Evolutionary conservation across 2,797 vertebrate genomes (phyloP), one percentile per base, ranked within the genome.

Genomic region (Phrynocephalus vlangalii): DNA sequence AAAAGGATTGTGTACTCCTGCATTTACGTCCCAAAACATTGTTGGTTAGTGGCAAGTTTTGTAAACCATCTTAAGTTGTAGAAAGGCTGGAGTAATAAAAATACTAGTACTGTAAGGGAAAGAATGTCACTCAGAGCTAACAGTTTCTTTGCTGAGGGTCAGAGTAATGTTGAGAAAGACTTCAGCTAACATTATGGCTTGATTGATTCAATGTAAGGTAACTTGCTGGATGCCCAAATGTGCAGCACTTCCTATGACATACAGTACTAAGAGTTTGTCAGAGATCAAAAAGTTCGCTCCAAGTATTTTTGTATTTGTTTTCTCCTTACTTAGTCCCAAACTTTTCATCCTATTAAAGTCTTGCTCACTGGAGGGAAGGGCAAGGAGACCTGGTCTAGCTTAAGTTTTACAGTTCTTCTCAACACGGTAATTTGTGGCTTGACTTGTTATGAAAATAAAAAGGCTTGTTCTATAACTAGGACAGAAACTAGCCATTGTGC

Each of bases 401-500:
- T 7, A 38, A 3, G 90, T 82, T 90, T 93, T 94, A 90, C 72
- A 82, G 82, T 75, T 56, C 56, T 9, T 77, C 82, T 76, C 82
- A 89, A 94, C 60, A 88, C 93, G 93, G 60, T 95, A 94, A 96
- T 96, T 95, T 96, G 93, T 89, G 95, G 94, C 93, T 89, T 91
- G 91, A 80, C 90, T 82, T 90, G 94, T 94, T 95, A 95, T 86
- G 92, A 94, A 96, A 96, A 96, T 96, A 96, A 95, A 95, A 82
- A 95, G 91, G 73, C 89, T 79, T 13, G 93, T 94, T 95, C 95
- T 95, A 92, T 94, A 94, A 94, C 94, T 93, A 94, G 92, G 93
- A 91, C 77, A 85, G 83, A 95, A 88, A 85, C 92, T 94, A 88
- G 92, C 94, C 94, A 95, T 91, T 91, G 91, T 90, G 76, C 90